A percentile compares a stretch with the other conserved stretches of the same genome.
Conservation (phyloP, 2,888 invertebrate species). For the Nomada goodeniana region DNA sequence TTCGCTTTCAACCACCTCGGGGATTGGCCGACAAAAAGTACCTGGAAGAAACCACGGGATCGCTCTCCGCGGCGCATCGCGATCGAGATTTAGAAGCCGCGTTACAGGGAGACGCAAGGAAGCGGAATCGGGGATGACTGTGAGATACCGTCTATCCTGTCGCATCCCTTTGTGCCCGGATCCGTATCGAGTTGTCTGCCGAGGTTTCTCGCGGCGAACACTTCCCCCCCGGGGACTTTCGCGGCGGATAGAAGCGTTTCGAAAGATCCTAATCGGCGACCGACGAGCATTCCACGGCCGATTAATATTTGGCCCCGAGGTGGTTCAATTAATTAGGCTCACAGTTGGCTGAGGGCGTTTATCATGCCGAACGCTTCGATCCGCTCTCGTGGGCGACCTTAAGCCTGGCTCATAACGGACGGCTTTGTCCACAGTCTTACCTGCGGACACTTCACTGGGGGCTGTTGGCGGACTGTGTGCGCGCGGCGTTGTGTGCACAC, state of each 20-base stretch:
- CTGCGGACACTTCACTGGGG: no score
- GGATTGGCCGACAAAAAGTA: conserved; percentile 39
- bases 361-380: conserved; percentile 64
- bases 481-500: no score
- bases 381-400: no score
- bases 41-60: conserved; percentile 28
- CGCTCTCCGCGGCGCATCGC: conserved; percentile 39
- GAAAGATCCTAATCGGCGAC: conserved; percentile 65
- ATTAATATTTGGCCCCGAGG: conserved; percentile 74
- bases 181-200: conserved; percentile 58
- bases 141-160: conserved; percentile 19
- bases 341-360: conserved; percentile 55
- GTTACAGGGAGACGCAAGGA: neutral
- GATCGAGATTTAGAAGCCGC: conserved; percentile 40
- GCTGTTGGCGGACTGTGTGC: no score
- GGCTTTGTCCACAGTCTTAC: no score
- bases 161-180: conserved; percentile 40
- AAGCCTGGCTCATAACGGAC: no score
- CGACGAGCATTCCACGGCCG: conserved; percentile 48
- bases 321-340: conserved; percentile 73
- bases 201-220: conserved; percentile 58
- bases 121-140: conserved; percentile 32
- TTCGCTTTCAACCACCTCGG: conserved; percentile 54
- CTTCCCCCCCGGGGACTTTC: conserved; percentile 51
- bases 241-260: conserved; percentile 47